These are phyloP conservation scores for Myiotriccus ornatus DNA, from an alignment of 2,797 vertebrate species.

Conservation along the genomic window DNA sequence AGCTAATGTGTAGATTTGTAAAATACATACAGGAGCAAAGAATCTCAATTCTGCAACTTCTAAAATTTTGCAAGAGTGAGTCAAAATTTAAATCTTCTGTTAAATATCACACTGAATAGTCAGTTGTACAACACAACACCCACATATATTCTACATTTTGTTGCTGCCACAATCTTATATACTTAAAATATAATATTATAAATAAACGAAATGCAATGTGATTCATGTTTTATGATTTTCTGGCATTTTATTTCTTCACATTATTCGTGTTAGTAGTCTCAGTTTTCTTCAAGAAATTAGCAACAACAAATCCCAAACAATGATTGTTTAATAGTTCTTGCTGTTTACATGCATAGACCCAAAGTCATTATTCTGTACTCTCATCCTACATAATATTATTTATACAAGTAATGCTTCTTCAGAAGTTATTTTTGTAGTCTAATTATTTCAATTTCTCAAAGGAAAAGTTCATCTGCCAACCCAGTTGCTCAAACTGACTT, in stretches of 20 bases:
- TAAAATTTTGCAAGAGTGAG: not conserved
- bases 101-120: not conserved
- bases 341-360: not conserved
- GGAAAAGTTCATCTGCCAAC: constrained; percentile 16
- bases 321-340: not conserved
- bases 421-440: constrained; percentile 29
- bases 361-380: not conserved
- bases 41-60: not conserved
- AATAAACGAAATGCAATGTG: not conserved
- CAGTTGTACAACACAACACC: not conserved
- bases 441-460: constrained; percentile 36
- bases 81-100: not conserved
- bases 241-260: not conserved
- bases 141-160: not conserved
- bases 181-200: not conserved
- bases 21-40: not conserved
- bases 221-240: not conserved
- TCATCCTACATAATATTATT: not conserved
- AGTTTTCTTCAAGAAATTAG: not conserved
- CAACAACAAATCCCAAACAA: not conserved
- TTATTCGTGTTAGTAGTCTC: not conserved
- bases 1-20: not conserved
- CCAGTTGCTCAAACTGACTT: constrained; percentile 3
- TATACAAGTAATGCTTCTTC: constrained; percentile 2
- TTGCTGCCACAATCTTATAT: not conserved